These are phyloP conservation scores for Pantelozetes paolii DNA, from an alignment of 2,888 invertebrate genomes.

Conservation along the genomic window DNA sequence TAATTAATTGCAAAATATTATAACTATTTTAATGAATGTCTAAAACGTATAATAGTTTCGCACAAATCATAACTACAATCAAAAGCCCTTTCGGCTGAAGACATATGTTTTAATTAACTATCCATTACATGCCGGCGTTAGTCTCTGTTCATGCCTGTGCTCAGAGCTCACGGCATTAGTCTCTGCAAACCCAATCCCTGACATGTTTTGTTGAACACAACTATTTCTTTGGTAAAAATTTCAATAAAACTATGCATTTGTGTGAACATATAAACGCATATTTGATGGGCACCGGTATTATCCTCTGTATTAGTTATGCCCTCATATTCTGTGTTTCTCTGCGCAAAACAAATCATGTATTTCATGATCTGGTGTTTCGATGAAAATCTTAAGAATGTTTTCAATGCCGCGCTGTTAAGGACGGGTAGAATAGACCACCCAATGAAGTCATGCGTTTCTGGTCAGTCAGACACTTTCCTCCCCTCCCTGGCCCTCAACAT, in stretches of 20 bases:
- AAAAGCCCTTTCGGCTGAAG: neutral
- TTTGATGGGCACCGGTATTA: conserved; percentile 14
- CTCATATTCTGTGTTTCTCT: neutral
- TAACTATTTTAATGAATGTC: neutral
- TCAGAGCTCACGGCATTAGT: neutral
- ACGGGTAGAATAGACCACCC: conserved; percentile 28
- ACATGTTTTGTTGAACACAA: neutral
- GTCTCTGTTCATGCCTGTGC: conserved; percentile 12
- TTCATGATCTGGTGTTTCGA: conserved; percentile 23
- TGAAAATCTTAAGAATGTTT: conserved; percentile 31
- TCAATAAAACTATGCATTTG: neutral
- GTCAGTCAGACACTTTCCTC: conserved; percentile 16
- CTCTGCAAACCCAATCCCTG: neutral
- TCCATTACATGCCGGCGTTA: neutral
- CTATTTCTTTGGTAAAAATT: neutral
- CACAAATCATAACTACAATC: conserved; percentile 6
- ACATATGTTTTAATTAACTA: conserved; percentile 35
- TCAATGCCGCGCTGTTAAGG: neutral
- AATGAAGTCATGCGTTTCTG: conserved; percentile 34
- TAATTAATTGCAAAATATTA: conserved; percentile 18
- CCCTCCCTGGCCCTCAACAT: neutral
- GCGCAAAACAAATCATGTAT: conserved; percentile 23
- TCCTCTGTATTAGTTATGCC: conserved; percentile 17
- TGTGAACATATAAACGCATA: neutral
- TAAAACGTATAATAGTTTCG: neutral